Percentiles rank a stretch among this genome's conserved stretches.
Evolutionary conservation across 2,888 invertebrate genomes (phyloP).

Genomic region (Drosophila macrospina): DNA sequence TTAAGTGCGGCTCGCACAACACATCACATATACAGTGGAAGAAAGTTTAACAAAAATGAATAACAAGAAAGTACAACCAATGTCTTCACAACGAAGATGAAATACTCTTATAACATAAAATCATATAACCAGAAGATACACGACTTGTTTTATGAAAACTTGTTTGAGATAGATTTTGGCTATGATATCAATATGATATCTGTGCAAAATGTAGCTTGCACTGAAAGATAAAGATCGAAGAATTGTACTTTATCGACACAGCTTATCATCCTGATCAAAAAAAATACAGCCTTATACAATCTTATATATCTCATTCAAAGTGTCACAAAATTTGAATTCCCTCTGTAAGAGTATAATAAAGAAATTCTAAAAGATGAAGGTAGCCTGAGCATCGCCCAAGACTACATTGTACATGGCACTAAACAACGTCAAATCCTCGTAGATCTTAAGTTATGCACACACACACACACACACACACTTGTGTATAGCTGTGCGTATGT

Average conservation of each 20-base stretch:
- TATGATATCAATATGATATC: no score
- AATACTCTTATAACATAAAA: background rate
- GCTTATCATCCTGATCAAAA: no score
- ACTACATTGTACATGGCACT: slow-evolving; percentile 74
- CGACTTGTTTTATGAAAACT: no score
- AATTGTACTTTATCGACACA: no score
- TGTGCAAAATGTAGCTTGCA: no score
- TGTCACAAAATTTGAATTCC: background rate
- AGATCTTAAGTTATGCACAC: slow-evolving; percentile 79
- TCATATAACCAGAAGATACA: no score
- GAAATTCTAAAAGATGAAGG: slow-evolving; percentile 18
- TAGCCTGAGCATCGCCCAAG: slow-evolving; percentile 42
- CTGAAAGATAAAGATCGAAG: no score
- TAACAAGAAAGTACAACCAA: slow-evolving; percentile 5
- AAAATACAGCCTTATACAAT: no score
- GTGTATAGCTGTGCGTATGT: slow-evolving; percentile 14
- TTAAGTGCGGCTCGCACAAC: slow-evolving; percentile 81
- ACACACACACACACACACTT: slow-evolving; percentile 34
- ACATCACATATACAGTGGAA: slow-evolving; percentile 59
- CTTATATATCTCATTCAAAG: background rate
- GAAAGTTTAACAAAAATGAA: slow-evolving; percentile 18
- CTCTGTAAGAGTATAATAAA: background rate
- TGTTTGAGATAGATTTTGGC: no score
- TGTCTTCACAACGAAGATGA: background rate
- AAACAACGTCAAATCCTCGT: slow-evolving; percentile 82